These are phyloP conservation scores for Protonemura montana DNA, from an alignment of 2,888 invertebrate genomes.

Conservation along the genomic window DNA sequence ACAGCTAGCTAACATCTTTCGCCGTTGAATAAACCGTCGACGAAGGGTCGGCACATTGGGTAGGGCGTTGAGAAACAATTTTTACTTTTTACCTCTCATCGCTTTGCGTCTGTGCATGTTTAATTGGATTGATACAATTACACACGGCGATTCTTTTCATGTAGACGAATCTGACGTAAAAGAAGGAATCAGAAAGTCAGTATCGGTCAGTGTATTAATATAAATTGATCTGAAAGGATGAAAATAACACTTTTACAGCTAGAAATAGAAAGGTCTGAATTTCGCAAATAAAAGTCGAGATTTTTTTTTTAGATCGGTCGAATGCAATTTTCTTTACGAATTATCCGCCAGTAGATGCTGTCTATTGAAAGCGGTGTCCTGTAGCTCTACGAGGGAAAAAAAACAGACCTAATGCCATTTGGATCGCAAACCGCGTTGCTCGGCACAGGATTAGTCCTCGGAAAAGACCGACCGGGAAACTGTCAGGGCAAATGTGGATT, in stretches of 20 bases:
- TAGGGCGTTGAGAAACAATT: conserved; percentile 32
- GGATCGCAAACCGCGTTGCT: background rate
- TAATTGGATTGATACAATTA: conserved; percentile 31
- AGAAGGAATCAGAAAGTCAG: too few species aligned
- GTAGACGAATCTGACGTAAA: too few species aligned
- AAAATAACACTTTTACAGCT: too few species aligned
- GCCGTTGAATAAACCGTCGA: conserved; percentile 24
- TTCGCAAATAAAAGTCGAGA: too few species aligned
- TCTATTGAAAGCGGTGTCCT: background rate
- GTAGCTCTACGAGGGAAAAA: background rate
- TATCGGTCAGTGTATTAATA: too few species aligned
- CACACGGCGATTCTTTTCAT: too few species aligned
- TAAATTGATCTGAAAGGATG: too few species aligned
- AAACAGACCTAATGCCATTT: background rate
- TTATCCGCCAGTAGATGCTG: background rate
- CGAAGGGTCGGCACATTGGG: conserved; percentile 21
- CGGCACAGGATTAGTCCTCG: conserved; percentile 25
- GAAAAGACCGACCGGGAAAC: conserved; percentile 48
- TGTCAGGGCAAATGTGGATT: conserved; percentile 64
- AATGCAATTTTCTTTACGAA: background rate
- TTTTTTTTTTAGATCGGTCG: too few species aligned
- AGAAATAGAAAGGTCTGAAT: too few species aligned
- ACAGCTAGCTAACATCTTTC: conserved; percentile 32
- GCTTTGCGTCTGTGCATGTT: background rate
- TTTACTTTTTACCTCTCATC: conserved; percentile 37